phyloP scores from a whole-genome alignment of 2,113 vertebrate species.

The Kryptolebias marmoratus region DNA sequence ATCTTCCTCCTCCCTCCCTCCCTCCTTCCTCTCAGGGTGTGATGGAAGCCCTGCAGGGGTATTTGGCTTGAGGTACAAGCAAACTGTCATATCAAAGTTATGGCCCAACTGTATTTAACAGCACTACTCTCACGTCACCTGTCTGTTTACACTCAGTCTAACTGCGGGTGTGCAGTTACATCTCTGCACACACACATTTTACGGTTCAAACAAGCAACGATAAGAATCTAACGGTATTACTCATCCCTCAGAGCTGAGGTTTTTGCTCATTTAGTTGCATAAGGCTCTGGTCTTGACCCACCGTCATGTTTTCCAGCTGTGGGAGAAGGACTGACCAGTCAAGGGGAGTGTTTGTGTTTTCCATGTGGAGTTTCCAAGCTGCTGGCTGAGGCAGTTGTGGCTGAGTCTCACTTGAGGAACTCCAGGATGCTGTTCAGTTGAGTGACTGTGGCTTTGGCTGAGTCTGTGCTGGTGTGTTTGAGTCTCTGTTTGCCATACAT shows the following conservation, averaged over 20 bases:
- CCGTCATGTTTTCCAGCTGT: constrained; percentile 61
- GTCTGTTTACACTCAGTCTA: constrained; percentile 50
- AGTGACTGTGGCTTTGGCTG: constrained; percentile 34
- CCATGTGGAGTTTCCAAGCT: constrained; percentile 42
- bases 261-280: constrained; percentile 40
- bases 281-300: constrained; percentile 31
- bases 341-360: constrained; percentile 64
- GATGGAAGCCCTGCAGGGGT: background rate
- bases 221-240: constrained; percentile 51
- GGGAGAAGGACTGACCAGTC: constrained; percentile 41
- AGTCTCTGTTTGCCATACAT: constrained; percentile 26
- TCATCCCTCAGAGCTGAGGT: constrained; percentile 13
- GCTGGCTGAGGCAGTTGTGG: constrained; percentile 15
- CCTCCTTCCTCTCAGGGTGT: constrained; percentile 12
- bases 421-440: constrained; percentile 48
- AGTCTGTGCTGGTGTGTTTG: constrained; percentile 13
- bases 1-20: constrained; percentile 6
- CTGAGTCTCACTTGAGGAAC: constrained; percentile 45
- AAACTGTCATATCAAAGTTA: constrained; percentile 33
- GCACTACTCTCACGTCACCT: constrained; percentile 12
- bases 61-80: constrained; percentile 5
- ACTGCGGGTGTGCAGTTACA: constrained; percentile 7
- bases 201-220: constrained; percentile 45
- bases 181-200: constrained; percentile 21
- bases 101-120: constrained; percentile 61